These are phyloP conservation scores for Corvus moneduloides DNA, from an alignment of 2,113 vertebrate species.

Conservation along the genomic window DNA sequence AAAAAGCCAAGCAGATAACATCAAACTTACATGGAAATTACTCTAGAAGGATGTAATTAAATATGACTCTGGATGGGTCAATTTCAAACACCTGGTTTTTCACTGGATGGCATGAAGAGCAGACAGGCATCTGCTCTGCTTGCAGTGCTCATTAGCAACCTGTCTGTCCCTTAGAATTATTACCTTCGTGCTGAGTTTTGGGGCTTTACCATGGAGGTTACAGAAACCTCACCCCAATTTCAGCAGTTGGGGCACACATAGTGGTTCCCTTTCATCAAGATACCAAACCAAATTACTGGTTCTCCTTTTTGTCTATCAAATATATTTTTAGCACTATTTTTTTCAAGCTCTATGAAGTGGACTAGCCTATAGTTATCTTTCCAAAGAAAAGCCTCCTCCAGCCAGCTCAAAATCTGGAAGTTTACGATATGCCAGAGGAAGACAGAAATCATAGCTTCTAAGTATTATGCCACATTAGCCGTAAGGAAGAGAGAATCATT, in stretches of 20 bases:
- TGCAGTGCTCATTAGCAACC: not conserved
- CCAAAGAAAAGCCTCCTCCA: not conserved
- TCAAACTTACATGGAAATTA: not conserved
- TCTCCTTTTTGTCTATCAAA: conserved; percentile 19
- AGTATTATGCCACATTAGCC: conserved; percentile 3
- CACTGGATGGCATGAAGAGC: not conserved
- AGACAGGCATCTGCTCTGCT: not conserved
- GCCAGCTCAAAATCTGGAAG: conserved; percentile 2
- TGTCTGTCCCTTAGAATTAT: not conserved
- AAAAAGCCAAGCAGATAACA: not conserved
- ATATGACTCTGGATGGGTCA: not conserved
- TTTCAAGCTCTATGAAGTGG: not conserved
- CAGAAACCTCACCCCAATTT: not conserved
- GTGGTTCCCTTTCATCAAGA: not conserved
- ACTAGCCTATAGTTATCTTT: conserved; percentile 18
- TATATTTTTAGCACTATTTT: not conserved
- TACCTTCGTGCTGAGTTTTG: not conserved
- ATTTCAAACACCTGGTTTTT: not conserved
- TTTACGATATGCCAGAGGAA: not conserved
- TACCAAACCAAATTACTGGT: not conserved
- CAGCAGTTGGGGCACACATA: accelerated
- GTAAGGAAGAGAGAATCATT: not conserved
- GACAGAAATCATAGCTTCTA: conserved; percentile 58
- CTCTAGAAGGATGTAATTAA: not conserved
- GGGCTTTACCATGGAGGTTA: not conserved